Evolutionary conservation across 2,888 invertebrate species (phyloP).

Genomic region (Oligia strigilis): DNA sequence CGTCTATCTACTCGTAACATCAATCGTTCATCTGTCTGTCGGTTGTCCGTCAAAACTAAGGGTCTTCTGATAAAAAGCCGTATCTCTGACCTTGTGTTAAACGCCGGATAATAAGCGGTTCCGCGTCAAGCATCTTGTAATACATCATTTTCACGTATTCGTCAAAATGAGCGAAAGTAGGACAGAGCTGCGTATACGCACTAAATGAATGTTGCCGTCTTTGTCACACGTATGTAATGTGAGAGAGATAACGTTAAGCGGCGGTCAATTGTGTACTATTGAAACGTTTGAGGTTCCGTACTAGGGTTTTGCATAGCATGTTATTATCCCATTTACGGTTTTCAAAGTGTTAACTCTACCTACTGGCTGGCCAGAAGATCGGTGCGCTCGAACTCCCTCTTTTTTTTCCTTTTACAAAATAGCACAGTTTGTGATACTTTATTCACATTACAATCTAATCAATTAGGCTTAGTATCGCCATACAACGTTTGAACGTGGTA

Average conservation of each 20-base stretch:
- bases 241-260: slow-evolving; percentile 48
- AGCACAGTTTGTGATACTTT: too few species aligned
- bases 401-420: too few species aligned
- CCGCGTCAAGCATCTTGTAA: slow-evolving; percentile 63
- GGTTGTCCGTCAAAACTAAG: slow-evolving; percentile 67
- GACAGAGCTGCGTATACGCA: slow-evolving; percentile 53
- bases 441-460: too few species aligned
- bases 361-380: background rate
- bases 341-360: background rate
- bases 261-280: slow-evolving; percentile 13
- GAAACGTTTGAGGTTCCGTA: slow-evolving; percentile 47
- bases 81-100: slow-evolving; percentile 66
- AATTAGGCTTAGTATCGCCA: too few species aligned
- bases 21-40: slow-evolving; percentile 62
- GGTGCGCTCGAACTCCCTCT: background rate
- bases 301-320: slow-evolving; percentile 6
- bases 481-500: too few species aligned
- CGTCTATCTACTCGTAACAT: slow-evolving; percentile 56
- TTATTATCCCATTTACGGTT: slow-evolving; percentile 11
- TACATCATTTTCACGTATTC: slow-evolving; percentile 67
- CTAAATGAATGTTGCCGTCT: slow-evolving; percentile 41
- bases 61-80: slow-evolving; percentile 59
- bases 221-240: slow-evolving; percentile 47
- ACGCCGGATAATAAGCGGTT: slow-evolving; percentile 63
- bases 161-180: slow-evolving; percentile 72